Evolutionary conservation across 2,113 vertebrate species (phyloP).

Genomic region (Paraplagusia blochii): DNA sequence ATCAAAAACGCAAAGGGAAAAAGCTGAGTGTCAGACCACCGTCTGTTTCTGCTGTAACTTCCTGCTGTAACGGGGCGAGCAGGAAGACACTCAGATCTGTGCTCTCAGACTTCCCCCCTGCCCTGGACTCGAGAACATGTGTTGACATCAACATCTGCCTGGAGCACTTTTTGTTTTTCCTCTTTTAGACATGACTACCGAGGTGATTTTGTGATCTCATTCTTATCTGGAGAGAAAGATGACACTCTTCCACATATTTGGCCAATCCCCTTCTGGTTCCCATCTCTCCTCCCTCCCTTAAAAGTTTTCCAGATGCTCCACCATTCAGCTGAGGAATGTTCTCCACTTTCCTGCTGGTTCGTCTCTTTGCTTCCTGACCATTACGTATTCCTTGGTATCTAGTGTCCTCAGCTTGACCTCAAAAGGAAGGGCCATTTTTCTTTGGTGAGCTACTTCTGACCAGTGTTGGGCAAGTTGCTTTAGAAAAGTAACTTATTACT

Average conservation of each 20-base stretch:
- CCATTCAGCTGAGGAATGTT: conserved; percentile 54
- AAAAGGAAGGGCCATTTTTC: background rate
- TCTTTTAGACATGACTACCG: background rate
- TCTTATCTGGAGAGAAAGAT: background rate
- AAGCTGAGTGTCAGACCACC: conserved; percentile 40
- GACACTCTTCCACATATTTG: conserved; percentile 18
- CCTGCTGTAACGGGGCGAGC: conserved; percentile 47
- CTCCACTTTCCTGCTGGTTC: conserved; percentile 17
- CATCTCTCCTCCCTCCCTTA: conserved; percentile 33
- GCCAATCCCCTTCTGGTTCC: conserved; percentile 25
- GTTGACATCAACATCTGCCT: background rate
- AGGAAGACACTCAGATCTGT: conserved; percentile 59
- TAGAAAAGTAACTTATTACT: too few relatives aligned
- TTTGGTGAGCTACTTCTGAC: background rate
- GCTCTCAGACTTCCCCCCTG: conserved; percentile 49
- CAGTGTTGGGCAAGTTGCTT: too few relatives aligned
- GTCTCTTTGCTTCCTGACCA: background rate
- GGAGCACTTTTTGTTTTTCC: background rate
- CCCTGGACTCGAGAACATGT: background rate
- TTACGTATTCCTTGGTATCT: background rate
- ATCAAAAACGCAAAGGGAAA: conserved; percentile 44
- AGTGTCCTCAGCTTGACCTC: background rate
- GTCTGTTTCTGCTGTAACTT: conserved; percentile 46
- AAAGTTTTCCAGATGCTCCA: conserved; percentile 60
- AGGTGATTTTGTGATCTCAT: background rate